A percentile compares a stretch with the other conserved stretches of the same genome.
phyloP scores from a whole-genome alignment of 1,140 invertebrate genomes.

The Sitodiplosis mosellana region DNA sequence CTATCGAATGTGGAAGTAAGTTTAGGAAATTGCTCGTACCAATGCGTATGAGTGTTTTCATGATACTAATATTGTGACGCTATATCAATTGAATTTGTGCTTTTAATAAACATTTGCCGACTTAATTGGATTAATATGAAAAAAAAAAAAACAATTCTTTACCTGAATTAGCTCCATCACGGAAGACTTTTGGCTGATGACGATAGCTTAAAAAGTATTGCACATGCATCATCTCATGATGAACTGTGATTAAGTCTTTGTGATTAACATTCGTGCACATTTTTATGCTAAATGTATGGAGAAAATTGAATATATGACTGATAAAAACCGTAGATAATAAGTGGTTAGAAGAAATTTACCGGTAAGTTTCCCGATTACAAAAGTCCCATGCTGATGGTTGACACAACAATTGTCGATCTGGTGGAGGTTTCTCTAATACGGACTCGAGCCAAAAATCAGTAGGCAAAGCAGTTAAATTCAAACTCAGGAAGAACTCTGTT shows the following conservation, averaged over 20 bases:
- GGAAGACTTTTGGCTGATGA: constrained; percentile 63
- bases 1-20: no score
- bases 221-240: constrained; percentile 88
- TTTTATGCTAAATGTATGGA: constrained; percentile 85
- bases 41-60: no score
- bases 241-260: constrained; percentile 74
- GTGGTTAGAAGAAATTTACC: constrained; percentile 26
- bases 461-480: constrained; percentile 67
- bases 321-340: constrained; percentile 9
- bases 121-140: no score
- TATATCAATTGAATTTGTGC: no score
- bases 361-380: constrained; percentile 68
- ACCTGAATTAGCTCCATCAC: constrained; percentile 85
- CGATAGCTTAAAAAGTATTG: constrained; percentile 79
- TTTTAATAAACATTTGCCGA: no score
- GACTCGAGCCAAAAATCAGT: constrained; percentile 66
- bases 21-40: no score
- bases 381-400: constrained; percentile 88
- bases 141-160: no score
- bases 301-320: no score
- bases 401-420: constrained; percentile 55
- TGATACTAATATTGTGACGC: no score
- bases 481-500: constrained; percentile 69
- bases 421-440: constrained; percentile 51
- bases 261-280: constrained; percentile 83